Evolutionary conservation across 2,113 vertebrate genomes (phyloP).

Genomic region (Micromys minutus): DNA sequence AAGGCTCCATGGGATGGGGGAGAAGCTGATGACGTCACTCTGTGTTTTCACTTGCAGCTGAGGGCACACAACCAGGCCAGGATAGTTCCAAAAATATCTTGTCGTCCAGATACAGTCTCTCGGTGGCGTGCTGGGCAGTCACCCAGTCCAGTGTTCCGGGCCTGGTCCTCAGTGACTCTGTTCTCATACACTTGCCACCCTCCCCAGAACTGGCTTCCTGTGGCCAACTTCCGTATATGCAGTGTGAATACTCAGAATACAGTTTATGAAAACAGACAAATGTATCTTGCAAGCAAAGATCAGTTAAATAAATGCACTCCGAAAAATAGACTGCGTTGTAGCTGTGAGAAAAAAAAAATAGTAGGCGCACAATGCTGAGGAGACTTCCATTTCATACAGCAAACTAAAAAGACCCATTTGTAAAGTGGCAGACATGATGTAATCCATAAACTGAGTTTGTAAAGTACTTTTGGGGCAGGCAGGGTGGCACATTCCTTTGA

Average conservation of each 20-base stretch:
- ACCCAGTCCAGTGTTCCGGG: neutral
- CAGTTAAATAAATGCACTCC: neutral
- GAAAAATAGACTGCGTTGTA: neutral
- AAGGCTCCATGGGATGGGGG: neutral
- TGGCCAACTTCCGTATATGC: neutral
- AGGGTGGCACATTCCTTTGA: neutral
- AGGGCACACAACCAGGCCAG: constrained; percentile 16
- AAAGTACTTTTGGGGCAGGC: neutral
- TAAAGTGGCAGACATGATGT: neutral
- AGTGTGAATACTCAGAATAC: constrained; percentile 25
- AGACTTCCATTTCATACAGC: neutral
- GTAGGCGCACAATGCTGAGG: neutral
- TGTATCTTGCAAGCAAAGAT: neutral
- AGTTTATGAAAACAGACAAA: constrained; percentile 21
- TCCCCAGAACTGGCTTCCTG: neutral
- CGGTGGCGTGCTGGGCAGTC: neutral
- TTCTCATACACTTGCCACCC: neutral
- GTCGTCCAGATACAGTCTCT: constrained; percentile 27
- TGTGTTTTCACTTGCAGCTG: neutral
- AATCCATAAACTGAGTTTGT: neutral
- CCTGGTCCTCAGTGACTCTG: neutral
- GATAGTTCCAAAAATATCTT: constrained; percentile 53
- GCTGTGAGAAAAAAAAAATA: neutral
- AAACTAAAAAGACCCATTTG: neutral
- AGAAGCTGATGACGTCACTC: neutral